phyloP scores from a whole-genome alignment of 2,888 invertebrate species.

The Acanthosepion pharaonis region DNA sequence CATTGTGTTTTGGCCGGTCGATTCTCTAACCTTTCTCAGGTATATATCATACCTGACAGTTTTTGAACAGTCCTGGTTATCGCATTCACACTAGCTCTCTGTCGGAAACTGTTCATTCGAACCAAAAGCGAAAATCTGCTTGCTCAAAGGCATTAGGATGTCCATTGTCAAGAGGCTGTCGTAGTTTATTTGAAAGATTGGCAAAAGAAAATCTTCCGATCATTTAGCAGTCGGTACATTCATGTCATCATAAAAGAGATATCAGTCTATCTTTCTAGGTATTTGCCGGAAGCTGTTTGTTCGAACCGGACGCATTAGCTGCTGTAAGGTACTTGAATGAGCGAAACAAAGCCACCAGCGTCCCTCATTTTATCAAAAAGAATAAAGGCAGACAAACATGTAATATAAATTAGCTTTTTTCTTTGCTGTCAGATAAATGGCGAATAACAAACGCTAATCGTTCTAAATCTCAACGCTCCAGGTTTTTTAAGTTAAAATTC shows the following conservation, averaged over 20 bases:
- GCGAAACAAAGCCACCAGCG: not conserved
- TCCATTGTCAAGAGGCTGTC: too few relatives aligned
- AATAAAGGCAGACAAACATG: slow-evolving; percentile 8
- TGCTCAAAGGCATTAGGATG: too few relatives aligned
- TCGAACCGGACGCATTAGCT: not conserved
- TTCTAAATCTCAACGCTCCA: too few relatives aligned
- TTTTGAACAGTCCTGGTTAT: too few relatives aligned
- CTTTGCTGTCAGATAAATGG: not conserved
- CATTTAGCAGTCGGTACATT: not conserved
- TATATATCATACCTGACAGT: too few relatives aligned
- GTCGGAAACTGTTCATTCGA: too few relatives aligned
- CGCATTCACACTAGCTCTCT: too few relatives aligned
- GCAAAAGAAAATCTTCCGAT: not conserved
- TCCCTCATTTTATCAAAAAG: not conserved
- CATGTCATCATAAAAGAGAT: not conserved
- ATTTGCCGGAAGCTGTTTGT: not conserved
- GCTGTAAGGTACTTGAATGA: not conserved
- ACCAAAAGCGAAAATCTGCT: too few relatives aligned
- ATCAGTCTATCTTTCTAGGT: not conserved
- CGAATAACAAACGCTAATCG: not conserved
- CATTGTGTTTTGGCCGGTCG: too few relatives aligned
- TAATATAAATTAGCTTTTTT: not conserved
- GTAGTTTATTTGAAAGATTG: not conserved
- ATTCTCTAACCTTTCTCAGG: too few relatives aligned
- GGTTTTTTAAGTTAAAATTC: not conserved